Percentiles rank a stretch among this genome's conserved stretches.
phyloP scores from a whole-genome alignment of 1,140 invertebrate species.

The Euura lappo region DNA sequence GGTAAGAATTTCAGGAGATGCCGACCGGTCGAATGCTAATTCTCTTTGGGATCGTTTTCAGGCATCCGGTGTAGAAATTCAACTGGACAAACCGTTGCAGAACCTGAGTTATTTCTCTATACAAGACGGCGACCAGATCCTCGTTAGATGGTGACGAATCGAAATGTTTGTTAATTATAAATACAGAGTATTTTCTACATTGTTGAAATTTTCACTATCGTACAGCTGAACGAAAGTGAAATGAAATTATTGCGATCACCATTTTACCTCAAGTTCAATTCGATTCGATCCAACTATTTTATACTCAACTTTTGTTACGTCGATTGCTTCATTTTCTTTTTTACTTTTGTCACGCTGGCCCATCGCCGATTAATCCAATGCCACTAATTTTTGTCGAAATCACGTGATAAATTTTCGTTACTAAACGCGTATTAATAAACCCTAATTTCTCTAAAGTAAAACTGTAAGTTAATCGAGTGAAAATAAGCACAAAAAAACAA shows the following conservation, averaged over 20 bases:
- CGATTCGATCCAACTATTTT: neutral
- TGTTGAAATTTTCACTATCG: conserved; percentile 8
- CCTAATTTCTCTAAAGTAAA: neutral
- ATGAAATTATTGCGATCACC: neutral
- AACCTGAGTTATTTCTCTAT: conserved; percentile 84
- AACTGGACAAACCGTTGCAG: conserved; percentile 80
- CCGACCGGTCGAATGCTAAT: neutral
- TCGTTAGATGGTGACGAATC: conserved; percentile 70
- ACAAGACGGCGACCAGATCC: conserved; percentile 81
- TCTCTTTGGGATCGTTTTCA: conserved; percentile 9
- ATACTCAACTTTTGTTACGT: too few species aligned
- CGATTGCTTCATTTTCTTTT: too few species aligned
- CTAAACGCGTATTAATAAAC: neutral
- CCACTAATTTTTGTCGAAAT: neutral
- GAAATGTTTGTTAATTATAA: conserved; percentile 22
- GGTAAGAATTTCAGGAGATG: conserved; percentile 47
- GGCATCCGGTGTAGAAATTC: conserved; percentile 66
- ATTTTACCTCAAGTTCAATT: neutral
- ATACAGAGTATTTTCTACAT: conserved; percentile 30
- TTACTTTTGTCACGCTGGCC: too few species aligned
- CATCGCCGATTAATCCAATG: neutral
- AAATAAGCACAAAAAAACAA: too few species aligned
- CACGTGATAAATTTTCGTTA: too few species aligned
- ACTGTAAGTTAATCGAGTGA: neutral
- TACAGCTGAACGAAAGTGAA: neutral